Conservation (phyloP, 1,140 invertebrate species). For the Diabrotica virgifera region DNA sequence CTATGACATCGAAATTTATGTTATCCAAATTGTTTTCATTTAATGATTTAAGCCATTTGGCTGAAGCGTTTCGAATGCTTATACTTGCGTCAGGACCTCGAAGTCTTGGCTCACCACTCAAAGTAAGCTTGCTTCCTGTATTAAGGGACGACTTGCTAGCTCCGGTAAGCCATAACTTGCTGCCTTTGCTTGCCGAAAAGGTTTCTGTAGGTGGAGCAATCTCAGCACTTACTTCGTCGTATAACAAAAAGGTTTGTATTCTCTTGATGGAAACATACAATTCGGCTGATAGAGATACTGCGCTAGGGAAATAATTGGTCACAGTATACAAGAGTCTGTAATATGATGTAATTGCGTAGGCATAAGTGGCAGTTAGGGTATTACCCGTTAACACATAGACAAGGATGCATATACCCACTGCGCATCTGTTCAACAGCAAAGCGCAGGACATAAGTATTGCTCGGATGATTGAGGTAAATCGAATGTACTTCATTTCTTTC, state of each 20-base stretch:
- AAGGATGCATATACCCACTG: constrained; percentile 73
- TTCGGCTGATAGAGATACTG: constrained; percentile 58
- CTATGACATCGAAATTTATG: constrained; percentile 52
- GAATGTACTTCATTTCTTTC: constrained; percentile 40
- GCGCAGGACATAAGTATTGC: constrained; percentile 71
- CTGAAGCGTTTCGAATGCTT: constrained; percentile 53
- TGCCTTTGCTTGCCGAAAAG: not conserved
- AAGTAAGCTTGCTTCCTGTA: not conserved
- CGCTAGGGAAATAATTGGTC: constrained; percentile 69
- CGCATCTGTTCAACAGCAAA: constrained; percentile 68
- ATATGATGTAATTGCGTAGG: constrained; percentile 68
- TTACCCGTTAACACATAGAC: constrained; percentile 68
- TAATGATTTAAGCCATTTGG: constrained; percentile 57
- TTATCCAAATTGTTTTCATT: constrained; percentile 55
- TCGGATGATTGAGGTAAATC: constrained; percentile 55
- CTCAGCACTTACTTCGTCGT: constrained; percentile 24
- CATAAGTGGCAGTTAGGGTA: constrained; percentile 67
- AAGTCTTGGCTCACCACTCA: not conserved
- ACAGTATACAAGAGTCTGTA: constrained; percentile 70
- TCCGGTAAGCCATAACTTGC: constrained; percentile 53
- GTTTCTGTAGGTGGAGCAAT: not conserved
- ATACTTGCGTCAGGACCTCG: constrained; percentile 27
- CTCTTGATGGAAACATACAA: constrained; percentile 64
- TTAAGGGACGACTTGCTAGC: not conserved
- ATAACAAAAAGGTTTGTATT: constrained; percentile 57